phyloP scores from a whole-genome alignment of 2,113 vertebrate species.

The Hippocampus abdominalis region DNA sequence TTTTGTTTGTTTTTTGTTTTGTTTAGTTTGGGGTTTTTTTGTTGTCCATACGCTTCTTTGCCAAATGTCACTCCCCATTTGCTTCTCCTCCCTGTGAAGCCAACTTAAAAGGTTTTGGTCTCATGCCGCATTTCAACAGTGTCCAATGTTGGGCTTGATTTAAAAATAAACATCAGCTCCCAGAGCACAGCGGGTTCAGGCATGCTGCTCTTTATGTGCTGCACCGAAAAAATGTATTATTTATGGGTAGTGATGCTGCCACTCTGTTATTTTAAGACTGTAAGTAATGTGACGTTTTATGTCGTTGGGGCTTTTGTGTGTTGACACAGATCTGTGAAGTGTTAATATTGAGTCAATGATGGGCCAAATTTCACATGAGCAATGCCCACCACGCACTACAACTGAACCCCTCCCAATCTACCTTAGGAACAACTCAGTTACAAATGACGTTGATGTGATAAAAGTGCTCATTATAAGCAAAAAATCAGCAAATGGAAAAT shows the following conservation, averaged over 20 bases:
- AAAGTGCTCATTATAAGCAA: too few relatives aligned
- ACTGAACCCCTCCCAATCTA: neutral
- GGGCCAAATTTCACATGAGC: neutral
- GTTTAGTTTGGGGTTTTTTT: conserved; percentile 11
- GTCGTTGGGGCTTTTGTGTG: conserved; percentile 7
- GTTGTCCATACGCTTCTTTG: conserved; percentile 25
- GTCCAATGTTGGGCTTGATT: conserved; percentile 7
- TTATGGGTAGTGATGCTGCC: conserved; percentile 41
- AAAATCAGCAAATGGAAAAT: too few relatives aligned
- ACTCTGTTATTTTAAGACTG: conserved; percentile 49
- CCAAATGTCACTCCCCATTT: neutral
- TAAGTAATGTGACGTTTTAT: conserved; percentile 17
- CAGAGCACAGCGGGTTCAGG: conserved; percentile 12
- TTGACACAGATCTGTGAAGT: conserved; percentile 10
- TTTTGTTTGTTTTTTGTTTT: conserved; percentile 21
- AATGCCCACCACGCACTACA: neutral
- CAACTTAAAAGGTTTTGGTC: conserved; percentile 23
- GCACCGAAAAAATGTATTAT: conserved; percentile 50
- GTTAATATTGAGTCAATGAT: neutral
- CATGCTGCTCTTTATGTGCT: conserved; percentile 32
- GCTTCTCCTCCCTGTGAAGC: conserved; percentile 4
- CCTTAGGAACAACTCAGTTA: neutral
- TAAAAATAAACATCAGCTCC: conserved; percentile 24
- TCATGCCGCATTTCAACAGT: neutral
- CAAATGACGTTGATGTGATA: too few relatives aligned